phyloP scores from a whole-genome alignment of 2,888 invertebrate genomes.

The Hemicrepidius hirtus region DNA sequence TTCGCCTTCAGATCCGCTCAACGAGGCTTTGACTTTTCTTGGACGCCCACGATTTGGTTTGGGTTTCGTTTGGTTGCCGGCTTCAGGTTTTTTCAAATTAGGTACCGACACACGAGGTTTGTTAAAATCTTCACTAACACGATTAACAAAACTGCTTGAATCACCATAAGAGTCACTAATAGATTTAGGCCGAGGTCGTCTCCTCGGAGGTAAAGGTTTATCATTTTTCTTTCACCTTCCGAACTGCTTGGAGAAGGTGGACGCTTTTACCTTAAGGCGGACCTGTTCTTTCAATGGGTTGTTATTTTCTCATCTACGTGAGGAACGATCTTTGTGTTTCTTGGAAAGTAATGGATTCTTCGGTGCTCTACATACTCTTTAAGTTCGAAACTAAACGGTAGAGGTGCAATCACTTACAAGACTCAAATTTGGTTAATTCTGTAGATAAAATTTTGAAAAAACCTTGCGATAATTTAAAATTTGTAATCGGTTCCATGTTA shows the following conservation, averaged over 20 bases:
- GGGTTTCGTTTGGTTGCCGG: conserved; percentile 48
- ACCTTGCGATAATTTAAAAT: too few relatives aligned
- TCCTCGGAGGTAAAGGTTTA: conserved; percentile 62
- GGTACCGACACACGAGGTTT: conserved; percentile 45
- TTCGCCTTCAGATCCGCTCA: conserved; percentile 70
- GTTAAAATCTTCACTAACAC: conserved; percentile 28
- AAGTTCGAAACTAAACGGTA: too few relatives aligned
- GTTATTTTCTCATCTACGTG: conserved; percentile 65
- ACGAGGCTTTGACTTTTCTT: conserved; percentile 69
- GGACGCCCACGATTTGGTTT: conserved; percentile 71
- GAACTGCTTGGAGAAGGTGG: conserved; percentile 66
- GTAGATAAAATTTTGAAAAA: too few relatives aligned
- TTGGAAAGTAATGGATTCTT: too few relatives aligned
- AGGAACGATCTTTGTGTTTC: too few relatives aligned
- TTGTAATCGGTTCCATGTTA: too few relatives aligned
- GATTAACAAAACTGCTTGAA: conserved; percentile 21
- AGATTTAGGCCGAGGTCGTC: conserved; percentile 67
- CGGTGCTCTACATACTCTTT: too few relatives aligned
- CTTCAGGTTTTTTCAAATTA: conserved; percentile 46
- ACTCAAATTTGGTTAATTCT: too few relatives aligned
- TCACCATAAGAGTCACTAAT: conserved; percentile 68
- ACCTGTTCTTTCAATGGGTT: conserved; percentile 56
- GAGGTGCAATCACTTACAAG: too few relatives aligned
- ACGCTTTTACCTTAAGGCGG: conserved; percentile 62
- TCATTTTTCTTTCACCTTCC: conserved; percentile 67